Percentiles rank a stretch among this genome's conserved stretches.
These are phyloP conservation scores for Corapipo altera DNA, from an alignment of 2,113 vertebrate genomes.

Conservation along the genomic window DNA sequence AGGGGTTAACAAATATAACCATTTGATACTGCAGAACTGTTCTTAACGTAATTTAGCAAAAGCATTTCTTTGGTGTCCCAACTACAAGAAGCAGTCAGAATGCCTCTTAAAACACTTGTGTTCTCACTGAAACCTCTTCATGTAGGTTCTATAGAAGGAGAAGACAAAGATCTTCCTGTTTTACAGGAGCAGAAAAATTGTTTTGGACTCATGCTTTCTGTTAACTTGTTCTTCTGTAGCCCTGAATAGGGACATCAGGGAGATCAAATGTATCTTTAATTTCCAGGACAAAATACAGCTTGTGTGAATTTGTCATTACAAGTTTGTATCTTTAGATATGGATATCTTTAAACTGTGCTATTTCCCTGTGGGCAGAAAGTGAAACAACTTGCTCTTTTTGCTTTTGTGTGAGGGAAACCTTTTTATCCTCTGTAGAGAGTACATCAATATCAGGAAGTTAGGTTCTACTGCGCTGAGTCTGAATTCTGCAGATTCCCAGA, in stretches of 20 bases:
- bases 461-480: not conserved
- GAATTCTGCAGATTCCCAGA: not conserved
- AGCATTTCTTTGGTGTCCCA: not conserved
- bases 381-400: not conserved
- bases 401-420: not conserved
- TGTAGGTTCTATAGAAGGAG: not conserved
- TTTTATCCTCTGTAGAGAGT: not conserved
- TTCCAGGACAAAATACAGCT: not conserved
- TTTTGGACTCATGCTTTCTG: not conserved
- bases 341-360: not conserved
- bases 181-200: not conserved
- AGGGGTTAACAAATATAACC: fast-evolving
- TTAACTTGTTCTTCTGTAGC: not conserved
- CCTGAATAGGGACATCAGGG: not conserved
- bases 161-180: not conserved
- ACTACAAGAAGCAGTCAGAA: not conserved
- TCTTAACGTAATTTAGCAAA: not conserved
- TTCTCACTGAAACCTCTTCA: not conserved
- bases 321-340: not conserved
- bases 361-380: not conserved
- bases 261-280: not conserved
- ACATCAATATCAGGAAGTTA: not conserved
- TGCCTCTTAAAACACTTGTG: not conserved
- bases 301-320: not conserved
- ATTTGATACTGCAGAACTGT: not conserved